Base-by-base conservation (phyloP, 2,888 invertebrate genomes). In the Orchesellides sinensis region DNA sequence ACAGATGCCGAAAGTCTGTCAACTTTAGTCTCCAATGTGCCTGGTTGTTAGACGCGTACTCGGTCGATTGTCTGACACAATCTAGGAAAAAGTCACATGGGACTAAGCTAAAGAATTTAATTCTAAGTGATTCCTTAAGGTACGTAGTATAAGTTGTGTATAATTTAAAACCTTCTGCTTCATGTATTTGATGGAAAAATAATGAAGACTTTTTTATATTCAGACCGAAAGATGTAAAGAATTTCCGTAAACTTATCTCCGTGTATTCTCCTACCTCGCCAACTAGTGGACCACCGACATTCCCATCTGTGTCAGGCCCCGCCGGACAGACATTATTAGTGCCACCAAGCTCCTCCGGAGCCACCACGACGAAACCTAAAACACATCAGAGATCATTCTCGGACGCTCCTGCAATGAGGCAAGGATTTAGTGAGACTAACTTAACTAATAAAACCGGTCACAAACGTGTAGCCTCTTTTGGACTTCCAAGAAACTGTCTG, bases 1-100 rank as follows among this genome's bases (percentile, higher is more conserved):
- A 32, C 32, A 95, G 95, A 90, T 98, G 98, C 92, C 93, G 98
- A 89, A 94, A 95, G 90, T 97, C 97, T 87, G 96, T 96, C 83
- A 98, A 98, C 91, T 99, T 99, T 91, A 97, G 98, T 56, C 92
- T 99, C 88, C 95, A 97, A 90, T 95, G 98, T 90, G 95, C 97
- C 89, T 99, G 99, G 99, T 92, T 99, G 73, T 92, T 99, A 89
- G 97, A 98, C 89, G 98, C 99, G 23, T 98, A 96, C 90, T 95
- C 96, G 87, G 94, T 95, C 47, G 96, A 95, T 89, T 92, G 92
- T 78, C 92, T 92, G 84, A 90, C 92, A 85, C 93, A 93, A 74
- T 93, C 93, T 74, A 94, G 93, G 90, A 94, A 93, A 90, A 94
- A 94, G 90, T 94, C 94, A 52, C 93, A 94, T 89, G 94, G 94